Evolutionary conservation across 2,888 invertebrate species (phyloP).

Genomic region (Microctonus brassicae): DNA sequence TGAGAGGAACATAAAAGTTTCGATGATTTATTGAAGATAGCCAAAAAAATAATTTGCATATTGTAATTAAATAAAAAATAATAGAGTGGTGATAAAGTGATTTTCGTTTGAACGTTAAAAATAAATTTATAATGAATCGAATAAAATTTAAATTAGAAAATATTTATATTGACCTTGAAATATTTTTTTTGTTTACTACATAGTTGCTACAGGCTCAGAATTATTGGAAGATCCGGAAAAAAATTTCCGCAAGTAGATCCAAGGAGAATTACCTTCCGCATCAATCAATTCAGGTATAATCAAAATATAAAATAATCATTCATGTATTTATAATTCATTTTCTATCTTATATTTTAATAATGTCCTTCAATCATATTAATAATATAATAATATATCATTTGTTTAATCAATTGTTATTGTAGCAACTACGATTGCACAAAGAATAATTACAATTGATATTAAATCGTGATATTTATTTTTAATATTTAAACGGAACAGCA

Average conservation of each 20-base stretch:
- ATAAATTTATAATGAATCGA: background rate
- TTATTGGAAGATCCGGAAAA: constrained; percentile 45
- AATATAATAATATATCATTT: background rate
- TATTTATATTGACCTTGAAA: no score
- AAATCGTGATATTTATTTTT: background rate
- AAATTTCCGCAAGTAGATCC: constrained; percentile 50
- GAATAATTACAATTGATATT: background rate
- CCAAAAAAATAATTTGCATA: no score
- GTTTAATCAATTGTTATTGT: background rate
- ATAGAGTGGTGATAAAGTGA: no score
- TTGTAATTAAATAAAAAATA: no score
- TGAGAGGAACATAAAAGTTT: no score
- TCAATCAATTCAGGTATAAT: constrained; percentile 15
- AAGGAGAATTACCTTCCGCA: constrained; percentile 14
- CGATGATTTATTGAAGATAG: no score
- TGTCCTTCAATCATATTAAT: no score
- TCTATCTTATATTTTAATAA: background rate
- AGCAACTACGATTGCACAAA: background rate
- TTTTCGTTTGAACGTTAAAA: no score
- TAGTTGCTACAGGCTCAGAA: constrained; percentile 43
- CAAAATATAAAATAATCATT: background rate
- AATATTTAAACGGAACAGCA: background rate
- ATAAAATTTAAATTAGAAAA: no score
- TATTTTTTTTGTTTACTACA: no score
- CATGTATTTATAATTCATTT: background rate